Percentiles rank a stretch among this genome's conserved stretches.
Evolutionary conservation across 2,113 vertebrate genomes (phyloP).

Genomic region (Baryphthengus martii): DNA sequence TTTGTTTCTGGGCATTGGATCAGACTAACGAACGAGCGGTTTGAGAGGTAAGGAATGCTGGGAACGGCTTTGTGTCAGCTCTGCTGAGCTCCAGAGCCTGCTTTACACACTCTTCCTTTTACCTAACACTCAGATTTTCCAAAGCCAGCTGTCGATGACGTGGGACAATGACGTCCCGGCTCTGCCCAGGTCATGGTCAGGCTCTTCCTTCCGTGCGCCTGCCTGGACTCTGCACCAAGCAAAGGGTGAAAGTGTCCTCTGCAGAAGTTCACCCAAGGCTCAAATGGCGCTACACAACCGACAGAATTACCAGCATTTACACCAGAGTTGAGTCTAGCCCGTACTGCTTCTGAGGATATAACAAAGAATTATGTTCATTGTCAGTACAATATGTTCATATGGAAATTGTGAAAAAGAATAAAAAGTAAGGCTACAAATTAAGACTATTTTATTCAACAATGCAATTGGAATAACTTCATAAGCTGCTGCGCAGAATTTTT

Average conservation of each 20-base stretch:
- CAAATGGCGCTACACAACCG: not conserved
- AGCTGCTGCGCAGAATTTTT: not conserved
- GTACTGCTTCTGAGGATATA: not conserved
- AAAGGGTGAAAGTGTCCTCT: not conserved
- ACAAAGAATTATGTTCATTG: not conserved
- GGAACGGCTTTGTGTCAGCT: not conserved
- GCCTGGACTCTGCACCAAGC: not conserved
- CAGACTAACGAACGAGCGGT: not conserved
- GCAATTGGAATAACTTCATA: not conserved
- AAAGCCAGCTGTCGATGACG: not conserved
- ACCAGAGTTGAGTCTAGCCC: not conserved
- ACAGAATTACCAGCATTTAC: not conserved
- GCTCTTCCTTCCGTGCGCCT: not conserved
- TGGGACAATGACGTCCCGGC: not conserved
- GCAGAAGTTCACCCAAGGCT: not conserved
- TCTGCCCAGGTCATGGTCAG: not conserved
- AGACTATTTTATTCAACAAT: not conserved
- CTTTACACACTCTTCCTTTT: not conserved
- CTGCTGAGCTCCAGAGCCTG: not conserved
- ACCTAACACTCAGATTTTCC: constrained; percentile 24
- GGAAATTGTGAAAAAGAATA: not conserved
- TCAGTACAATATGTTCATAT: not conserved
- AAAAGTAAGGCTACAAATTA: not conserved
- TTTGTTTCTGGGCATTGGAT: constrained; percentile 24
- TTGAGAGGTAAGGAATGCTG: constrained; percentile 54